A percentile compares a stretch with the other conserved stretches of the same genome.
phyloP scores from a whole-genome alignment of 2,797 vertebrate genomes.

The Catharus ustulatus region DNA sequence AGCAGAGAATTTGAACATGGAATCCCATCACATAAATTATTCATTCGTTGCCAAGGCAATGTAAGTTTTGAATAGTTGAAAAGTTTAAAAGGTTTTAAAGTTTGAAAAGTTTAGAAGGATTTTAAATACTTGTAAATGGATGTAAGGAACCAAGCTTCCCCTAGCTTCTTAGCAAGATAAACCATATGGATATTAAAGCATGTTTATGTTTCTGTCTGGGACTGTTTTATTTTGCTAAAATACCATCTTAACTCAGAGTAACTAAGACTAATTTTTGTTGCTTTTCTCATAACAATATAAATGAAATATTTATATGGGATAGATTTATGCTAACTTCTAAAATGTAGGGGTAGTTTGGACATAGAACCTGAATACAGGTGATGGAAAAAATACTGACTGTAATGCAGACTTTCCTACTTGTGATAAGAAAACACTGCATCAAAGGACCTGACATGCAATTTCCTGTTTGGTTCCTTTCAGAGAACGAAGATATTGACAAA shows the following conservation, averaged over 20 bases:
- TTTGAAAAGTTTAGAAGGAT: not conserved
- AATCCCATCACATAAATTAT: conserved; percentile 41
- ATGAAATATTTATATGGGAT: not conserved
- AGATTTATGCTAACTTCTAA: not conserved
- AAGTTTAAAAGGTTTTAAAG: conserved; percentile 22
- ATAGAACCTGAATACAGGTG: not conserved
- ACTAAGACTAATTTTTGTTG: not conserved
- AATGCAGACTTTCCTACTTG: not conserved
- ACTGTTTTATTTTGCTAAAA: conserved; percentile 15
- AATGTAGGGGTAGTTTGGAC: not conserved
- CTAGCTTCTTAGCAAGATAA: conserved; percentile 7
- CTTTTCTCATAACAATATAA: not conserved
- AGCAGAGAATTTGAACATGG: not conserved
- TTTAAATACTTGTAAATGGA: conserved; percentile 10
- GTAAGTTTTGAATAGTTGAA: not conserved
- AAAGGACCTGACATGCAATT: not conserved
- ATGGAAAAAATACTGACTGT: not conserved
- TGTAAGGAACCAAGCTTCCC: not conserved
- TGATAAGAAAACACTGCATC: not conserved
- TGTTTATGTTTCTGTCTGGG: conserved; percentile 19
- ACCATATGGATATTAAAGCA: not conserved
- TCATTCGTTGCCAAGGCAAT: conserved; percentile 8
- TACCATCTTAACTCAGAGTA: not conserved
- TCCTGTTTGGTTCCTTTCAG: conserved; percentile 48
- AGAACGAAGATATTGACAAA: not conserved